Evolutionary conservation across 2,797 vertebrate genomes (phyloP), one percentile per base, ranked within the genome.

Genomic region (Fistularia tabacaria): DNA sequence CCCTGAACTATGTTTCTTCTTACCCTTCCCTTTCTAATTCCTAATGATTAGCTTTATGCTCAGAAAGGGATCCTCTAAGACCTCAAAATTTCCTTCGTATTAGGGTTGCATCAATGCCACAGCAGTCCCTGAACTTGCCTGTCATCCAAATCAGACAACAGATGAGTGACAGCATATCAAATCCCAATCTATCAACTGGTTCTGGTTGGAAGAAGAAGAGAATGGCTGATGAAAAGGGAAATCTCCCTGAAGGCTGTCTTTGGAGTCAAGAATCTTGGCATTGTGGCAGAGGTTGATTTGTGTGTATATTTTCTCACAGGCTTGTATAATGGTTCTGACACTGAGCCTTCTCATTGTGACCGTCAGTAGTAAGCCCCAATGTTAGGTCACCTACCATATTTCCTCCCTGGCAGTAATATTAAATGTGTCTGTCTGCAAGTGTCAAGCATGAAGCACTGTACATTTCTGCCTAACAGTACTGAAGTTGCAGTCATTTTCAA

Each of bases 241-340:
- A 79, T 60, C 62, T 64, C 63, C 66, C 74, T 10, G 15, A 64
- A 74, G 71, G 76, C 66, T 60, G 63, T 67, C 38, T 38, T 14
- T 1, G 41, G 65, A 73, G 65, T 64, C 57, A 37, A 46, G 71
- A 46, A 25, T 25, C 5, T 25, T 25, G 25, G 25, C 25, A 25
- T 25, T 25, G 25, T 9, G 9, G 59, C 68, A 66, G 65, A 60
- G 58, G 73, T 80, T 79, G 71, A 86, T 84, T 79, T 82, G 69
- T 75, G 69, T 52, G 49, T 73, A 59, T 71, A 38, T 77, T 59
- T 79, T 63, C 59, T 65, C 67, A 9, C 36, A 62, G 52, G 64
- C 71, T 76, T 77, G 67, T 79, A 66, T 80, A 84, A 86, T 83
- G 77, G 64, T 61, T 80, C 81, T 84, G 83, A 83, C 82, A 83